Evolutionary conservation across 2,113 vertebrate species (phyloP).

Genomic region (Platysternon megacephalum): DNA sequence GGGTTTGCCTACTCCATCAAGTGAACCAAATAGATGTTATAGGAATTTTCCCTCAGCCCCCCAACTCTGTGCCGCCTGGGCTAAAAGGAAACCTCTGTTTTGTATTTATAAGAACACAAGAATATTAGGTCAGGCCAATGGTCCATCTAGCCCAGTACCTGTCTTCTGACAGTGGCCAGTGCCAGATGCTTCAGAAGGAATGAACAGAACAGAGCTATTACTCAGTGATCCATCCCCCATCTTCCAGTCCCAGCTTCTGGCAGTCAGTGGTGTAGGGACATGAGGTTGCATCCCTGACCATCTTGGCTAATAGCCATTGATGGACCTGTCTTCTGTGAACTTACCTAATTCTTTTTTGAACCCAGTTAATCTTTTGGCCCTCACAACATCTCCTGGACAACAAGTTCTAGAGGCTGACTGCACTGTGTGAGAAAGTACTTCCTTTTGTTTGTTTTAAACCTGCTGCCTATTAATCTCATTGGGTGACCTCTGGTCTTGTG

Average conservation of each 20-base stretch:
- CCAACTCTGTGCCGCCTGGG: not conserved
- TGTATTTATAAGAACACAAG: not conserved
- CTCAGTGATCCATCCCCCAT: not conserved
- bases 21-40: not conserved
- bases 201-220: not conserved
- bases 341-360: not conserved
- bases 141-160: not conserved
- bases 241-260: not conserved
- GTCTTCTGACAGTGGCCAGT: not conserved
- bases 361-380: not conserved
- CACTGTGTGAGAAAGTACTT: not conserved
- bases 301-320: not conserved
- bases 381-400: not conserved
- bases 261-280: not conserved
- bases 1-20: not conserved
- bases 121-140: not conserved
- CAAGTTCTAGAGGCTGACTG: not conserved
- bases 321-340: not conserved
- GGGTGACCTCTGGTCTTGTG: not conserved
- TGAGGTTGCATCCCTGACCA: not conserved
- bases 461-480: not conserved
- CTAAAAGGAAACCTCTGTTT: not conserved
- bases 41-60: not conserved
- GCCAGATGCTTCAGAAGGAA: not conserved
- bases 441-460: not conserved